phyloP scores from a whole-genome alignment of 1,140 invertebrate genomes.

The Orussus abietinus region DNA sequence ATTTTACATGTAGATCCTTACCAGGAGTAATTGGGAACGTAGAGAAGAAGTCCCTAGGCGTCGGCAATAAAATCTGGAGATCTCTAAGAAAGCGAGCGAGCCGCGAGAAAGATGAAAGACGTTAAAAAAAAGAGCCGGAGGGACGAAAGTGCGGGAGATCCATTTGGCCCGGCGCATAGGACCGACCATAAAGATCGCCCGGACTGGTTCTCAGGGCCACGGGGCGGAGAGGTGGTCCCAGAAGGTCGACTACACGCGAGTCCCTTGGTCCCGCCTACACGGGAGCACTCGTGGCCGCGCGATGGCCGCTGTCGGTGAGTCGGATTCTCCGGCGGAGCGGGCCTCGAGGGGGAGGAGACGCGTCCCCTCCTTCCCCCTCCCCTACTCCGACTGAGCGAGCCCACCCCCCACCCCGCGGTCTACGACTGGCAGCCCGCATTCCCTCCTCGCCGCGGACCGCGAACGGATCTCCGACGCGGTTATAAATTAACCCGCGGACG shows the following conservation, averaged over 20 bases:
- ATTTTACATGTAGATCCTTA: too few relatives aligned
- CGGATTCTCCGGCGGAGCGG: conserved; percentile 29
- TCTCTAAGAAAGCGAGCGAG: too few relatives aligned
- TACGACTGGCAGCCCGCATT: conserved; percentile 10
- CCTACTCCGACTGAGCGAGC: background rate
- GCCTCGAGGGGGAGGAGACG: conserved; percentile 48
- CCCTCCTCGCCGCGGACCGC: conserved; percentile 6
- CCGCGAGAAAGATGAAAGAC: background rate
- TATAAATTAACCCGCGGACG: conserved; percentile 19
- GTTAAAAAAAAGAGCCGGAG: background rate
- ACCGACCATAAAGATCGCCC: background rate
- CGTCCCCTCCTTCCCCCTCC: conserved; percentile 37
- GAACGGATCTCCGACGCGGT: conserved; percentile 5
- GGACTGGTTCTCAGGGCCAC: background rate
- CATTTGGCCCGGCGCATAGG: background rate
- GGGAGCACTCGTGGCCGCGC: conserved; percentile 42
- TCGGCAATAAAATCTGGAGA: too few relatives aligned
- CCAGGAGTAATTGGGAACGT: too few relatives aligned
- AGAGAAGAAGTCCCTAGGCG: too few relatives aligned
- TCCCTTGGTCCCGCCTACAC: conserved; percentile 49
- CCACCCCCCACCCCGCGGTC: background rate
- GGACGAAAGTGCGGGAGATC: background rate
- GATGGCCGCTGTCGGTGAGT: conserved; percentile 48
- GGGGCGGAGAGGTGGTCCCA: too few relatives aligned
- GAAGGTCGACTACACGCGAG: conserved; percentile 17